Evolutionary conservation across 2,888 invertebrate genomes (phyloP), one percentile per base, ranked within the genome.

Genomic region (Coleophora deauratella): DNA sequence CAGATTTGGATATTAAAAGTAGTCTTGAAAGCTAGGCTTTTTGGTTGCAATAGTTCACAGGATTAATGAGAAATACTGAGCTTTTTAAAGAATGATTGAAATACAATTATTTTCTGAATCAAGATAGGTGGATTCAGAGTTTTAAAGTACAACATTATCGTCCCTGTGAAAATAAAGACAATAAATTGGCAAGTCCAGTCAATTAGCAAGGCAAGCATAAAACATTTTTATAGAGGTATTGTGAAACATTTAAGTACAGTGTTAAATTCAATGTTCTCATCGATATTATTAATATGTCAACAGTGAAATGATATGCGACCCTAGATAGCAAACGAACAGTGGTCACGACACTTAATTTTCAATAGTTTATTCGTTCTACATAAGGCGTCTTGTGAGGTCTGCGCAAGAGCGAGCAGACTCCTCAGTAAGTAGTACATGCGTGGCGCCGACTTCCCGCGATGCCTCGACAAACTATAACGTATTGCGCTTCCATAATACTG

Each of bases 301-400:
- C 69, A 78, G 81, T 81, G 78, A 78, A 81, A 74, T 76, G 62
- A 68, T 74, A 74, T 73, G 62, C 73, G 84, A 80, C 84, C 81
- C 54, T 42, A 57, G 84, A 82, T 84, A 84, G 60, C 54, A 60
- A 56, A 52, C 72, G 81, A 76, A 66, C 79, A 69, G 66, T 66
- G 61, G 62, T 59, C 64, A 62, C 67, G 66, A 80, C 80, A 81
- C 77, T 80, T 81, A 72, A 81, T 80, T 82, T 82, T 81, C 81
- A 77, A 75, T 74, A 76, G 69, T 78, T 72, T 74, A 77, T 74
- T 60, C 68, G 79, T 68, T 75, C 75, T 67, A 80, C 66, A 75
- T 74, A 66, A 50, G 55, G 54, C 80, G 54, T 64, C 80, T 78
- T 81, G 80, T 81, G 80, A 70, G 80, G 80, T 79, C 80, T 57